phyloP scores from a whole-genome alignment of 2,888 invertebrate species.

The Drosophila sordidapex region DNA sequence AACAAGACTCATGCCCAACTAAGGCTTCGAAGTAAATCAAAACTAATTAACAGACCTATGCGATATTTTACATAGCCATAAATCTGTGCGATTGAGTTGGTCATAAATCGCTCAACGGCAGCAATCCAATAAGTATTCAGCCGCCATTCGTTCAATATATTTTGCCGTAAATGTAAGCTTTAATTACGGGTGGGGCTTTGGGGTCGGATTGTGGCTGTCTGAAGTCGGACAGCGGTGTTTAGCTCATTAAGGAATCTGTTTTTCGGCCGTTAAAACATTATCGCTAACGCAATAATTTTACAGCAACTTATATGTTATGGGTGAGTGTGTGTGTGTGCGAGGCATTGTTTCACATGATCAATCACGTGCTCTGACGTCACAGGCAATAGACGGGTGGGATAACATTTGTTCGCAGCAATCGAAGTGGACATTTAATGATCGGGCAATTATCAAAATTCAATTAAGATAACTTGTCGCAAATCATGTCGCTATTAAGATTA shows the following conservation, averaged over 20 bases:
- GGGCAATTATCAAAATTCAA: constrained; percentile 74
- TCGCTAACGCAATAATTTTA: constrained; percentile 66
- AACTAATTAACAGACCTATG: constrained; percentile 23
- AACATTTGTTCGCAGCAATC: constrained; percentile 34
- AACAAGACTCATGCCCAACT: constrained; percentile 6
- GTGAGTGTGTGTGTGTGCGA: neutral
- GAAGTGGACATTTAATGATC: constrained; percentile 46
- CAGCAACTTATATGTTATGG: constrained; percentile 28
- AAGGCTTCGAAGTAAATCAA: constrained; percentile 51
- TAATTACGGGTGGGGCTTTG: constrained; percentile 38
- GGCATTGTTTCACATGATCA: constrained; percentile 70
- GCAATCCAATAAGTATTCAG: constrained; percentile 11
- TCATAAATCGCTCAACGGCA: constrained; percentile 52
- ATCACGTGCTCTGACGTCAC: constrained; percentile 81
- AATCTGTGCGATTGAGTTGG: constrained; percentile 39
- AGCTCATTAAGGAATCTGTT: constrained; percentile 76
- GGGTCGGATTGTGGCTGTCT: constrained; percentile 6
- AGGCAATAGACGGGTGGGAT: constrained; percentile 33
- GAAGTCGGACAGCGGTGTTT: constrained; percentile 16
- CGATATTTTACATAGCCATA: constrained; percentile 30
- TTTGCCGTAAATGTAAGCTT: constrained; percentile 30
- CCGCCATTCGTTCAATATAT: constrained; percentile 2
- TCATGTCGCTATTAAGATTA: constrained; percentile 67
- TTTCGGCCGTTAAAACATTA: constrained; percentile 68
- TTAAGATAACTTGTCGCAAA: constrained; percentile 74